phyloP scores from a whole-genome alignment of 2,797 vertebrate species.

The Pterois miles region DNA sequence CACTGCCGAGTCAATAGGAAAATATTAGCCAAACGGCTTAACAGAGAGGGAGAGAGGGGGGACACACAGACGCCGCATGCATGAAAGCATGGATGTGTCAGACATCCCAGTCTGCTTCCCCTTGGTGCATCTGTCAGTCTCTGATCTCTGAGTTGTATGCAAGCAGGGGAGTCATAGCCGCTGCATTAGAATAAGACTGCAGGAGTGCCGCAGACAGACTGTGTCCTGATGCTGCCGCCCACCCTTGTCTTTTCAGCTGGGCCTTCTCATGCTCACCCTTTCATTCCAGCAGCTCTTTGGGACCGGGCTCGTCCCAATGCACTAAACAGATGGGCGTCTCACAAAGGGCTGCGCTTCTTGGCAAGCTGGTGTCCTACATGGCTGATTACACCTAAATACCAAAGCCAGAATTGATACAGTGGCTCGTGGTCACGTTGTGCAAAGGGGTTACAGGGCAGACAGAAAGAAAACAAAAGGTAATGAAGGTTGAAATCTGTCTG shows the following conservation, averaged over 20 bases:
- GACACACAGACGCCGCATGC: constrained; percentile 50
- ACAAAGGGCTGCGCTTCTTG: constrained; percentile 90
- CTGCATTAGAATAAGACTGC: constrained; percentile 75
- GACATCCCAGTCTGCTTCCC: constrained; percentile 63
- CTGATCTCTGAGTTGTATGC: constrained; percentile 80
- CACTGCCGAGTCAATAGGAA: constrained; percentile 75
- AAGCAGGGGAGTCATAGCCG: constrained; percentile 62
- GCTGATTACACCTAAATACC: constrained; percentile 97
- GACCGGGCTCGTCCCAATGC: constrained; percentile 83
- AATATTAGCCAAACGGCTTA: constrained; percentile 79
- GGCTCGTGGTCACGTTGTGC: constrained; percentile 89
- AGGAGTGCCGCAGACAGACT: constrained; percentile 70
- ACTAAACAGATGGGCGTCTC: constrained; percentile 94
- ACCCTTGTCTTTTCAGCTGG: constrained; percentile 79
- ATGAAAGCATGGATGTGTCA: constrained; percentile 62
- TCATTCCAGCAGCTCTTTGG: constrained; percentile 79
- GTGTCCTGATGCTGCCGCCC: constrained; percentile 74
- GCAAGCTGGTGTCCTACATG: constrained; percentile 98
- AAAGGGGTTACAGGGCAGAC: constrained; percentile 84
- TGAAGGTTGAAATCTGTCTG: constrained; percentile 88
- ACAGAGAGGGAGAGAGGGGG: constrained; percentile 36
- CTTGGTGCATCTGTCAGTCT: constrained; percentile 70
- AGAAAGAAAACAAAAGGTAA: constrained; percentile 70
- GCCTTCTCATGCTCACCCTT: constrained; percentile 74
- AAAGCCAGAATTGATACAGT: constrained; percentile 96